These are phyloP conservation scores for Lontra canadensis DNA, from an alignment of 2,113 vertebrate genomes.

Conservation along the genomic window DNA sequence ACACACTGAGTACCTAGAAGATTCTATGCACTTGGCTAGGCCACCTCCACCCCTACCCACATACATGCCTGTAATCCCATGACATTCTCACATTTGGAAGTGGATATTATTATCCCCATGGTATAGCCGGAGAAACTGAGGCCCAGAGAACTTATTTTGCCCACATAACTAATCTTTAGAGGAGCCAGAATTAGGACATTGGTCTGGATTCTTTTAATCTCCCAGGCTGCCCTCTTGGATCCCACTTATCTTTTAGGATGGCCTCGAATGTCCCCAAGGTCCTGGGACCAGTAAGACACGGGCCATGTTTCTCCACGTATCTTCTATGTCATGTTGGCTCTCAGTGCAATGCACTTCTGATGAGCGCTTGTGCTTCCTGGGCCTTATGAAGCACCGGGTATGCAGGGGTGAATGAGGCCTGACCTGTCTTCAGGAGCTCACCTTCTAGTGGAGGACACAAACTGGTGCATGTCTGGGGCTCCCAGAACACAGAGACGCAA, in stretches of 20 bases:
- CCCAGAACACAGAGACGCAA: not conserved
- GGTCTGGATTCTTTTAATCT: accelerated
- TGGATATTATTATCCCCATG: not conserved
- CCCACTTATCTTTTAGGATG: not conserved
- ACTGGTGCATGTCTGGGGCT: not conserved
- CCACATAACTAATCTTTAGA: accelerated
- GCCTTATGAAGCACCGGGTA: not conserved
- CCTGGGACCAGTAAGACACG: not conserved
- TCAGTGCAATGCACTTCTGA: not conserved
- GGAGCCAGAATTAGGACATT: not conserved
- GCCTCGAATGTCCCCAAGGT: not conserved
- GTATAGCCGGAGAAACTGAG: not conserved
- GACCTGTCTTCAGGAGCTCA: not conserved
- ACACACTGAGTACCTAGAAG: not conserved
- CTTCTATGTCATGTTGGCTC: not conserved
- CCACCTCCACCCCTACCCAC: too few relatives aligned
- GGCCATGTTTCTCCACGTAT: accelerated
- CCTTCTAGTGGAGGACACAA: not conserved
- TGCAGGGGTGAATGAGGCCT: not conserved
- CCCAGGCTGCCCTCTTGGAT: too few relatives aligned
- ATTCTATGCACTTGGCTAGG: not conserved
- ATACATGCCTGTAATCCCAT: too few relatives aligned
- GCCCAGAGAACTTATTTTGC: too few relatives aligned
- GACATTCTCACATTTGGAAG: not conserved
- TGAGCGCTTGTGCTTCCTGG: accelerated